These are phyloP conservation scores for Cryptotis parvus DNA, from an alignment of 2,113 vertebrate genomes.

Conservation along the genomic window DNA sequence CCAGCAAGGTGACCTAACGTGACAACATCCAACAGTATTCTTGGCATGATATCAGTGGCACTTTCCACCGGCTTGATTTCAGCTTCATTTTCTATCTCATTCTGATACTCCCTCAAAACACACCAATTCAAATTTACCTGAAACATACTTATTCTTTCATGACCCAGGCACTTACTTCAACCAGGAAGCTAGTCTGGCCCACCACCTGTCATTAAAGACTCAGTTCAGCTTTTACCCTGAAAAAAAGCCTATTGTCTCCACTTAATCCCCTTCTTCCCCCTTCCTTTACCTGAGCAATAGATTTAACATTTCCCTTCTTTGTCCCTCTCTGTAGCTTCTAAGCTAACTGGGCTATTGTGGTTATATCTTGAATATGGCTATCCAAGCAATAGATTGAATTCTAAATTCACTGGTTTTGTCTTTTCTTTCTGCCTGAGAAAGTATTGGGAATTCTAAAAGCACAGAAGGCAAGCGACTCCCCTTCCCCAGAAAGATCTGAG, in stretches of 20 bases:
- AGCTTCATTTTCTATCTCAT: neutral
- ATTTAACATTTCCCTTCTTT: neutral
- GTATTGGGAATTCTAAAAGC: neutral
- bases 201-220: neutral
- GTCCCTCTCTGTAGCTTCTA: neutral
- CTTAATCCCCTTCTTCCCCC: neutral
- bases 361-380: neutral
- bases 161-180: neutral
- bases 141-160: neutral
- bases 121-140: neutral
- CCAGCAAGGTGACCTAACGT: neutral
- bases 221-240: neutral
- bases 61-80: neutral
- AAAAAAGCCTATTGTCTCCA: neutral
- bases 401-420: neutral
- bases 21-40: neutral
- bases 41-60: neutral
- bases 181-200: neutral
- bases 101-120: neutral
- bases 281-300: neutral
- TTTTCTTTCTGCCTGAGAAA: slow-evolving; percentile 3
- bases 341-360: neutral
- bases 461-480: neutral
- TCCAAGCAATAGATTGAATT: neutral
- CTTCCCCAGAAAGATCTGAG: neutral